These are phyloP conservation scores for Mya arenaria DNA, from an alignment of 1,140 invertebrate species.

Conservation along the genomic window DNA sequence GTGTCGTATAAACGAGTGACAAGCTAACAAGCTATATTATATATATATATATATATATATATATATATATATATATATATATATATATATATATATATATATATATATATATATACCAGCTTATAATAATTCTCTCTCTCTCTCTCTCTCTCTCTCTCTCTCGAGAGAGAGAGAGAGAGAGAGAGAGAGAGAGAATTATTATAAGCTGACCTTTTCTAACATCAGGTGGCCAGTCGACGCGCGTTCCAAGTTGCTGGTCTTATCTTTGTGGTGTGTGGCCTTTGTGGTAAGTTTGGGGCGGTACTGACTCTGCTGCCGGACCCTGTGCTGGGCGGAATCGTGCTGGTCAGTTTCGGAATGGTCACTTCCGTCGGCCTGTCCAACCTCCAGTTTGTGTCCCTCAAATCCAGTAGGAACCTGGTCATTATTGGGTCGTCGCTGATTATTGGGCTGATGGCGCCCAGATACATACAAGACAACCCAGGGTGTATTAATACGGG, in stretches of 20 bases:
- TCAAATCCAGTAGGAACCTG: conserved; percentile 79
- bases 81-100: too few species aligned
- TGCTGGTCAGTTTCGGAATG: conserved; percentile 78
- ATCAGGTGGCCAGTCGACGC: conserved; percentile 71
- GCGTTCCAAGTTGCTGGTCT: conserved; percentile 87
- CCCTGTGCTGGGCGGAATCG: conserved; percentile 87
- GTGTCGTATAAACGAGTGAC: too few species aligned
- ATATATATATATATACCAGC: too few species aligned
- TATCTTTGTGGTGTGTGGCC: conserved; percentile 86
- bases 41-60: too few species aligned
- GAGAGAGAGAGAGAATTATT: too few species aligned
- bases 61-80: too few species aligned
- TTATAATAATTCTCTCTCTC: too few species aligned
- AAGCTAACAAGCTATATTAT: too few species aligned
- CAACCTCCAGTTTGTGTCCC: conserved; percentile 76
- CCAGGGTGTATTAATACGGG: conserved; percentile 87
- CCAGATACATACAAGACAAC: conserved; percentile 85
- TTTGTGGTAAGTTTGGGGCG: conserved; percentile 91
- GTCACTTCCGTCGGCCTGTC: conserved; percentile 80
- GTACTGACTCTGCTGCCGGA: conserved; percentile 93
- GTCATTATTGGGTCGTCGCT: conserved; percentile 80
- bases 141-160: too few species aligned
- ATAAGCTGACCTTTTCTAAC: too few species aligned
- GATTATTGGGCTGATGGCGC: conserved; percentile 80
- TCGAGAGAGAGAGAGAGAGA: too few species aligned